phyloP scores from a whole-genome alignment of 2,888 invertebrate genomes.

The Antitype chi region DNA sequence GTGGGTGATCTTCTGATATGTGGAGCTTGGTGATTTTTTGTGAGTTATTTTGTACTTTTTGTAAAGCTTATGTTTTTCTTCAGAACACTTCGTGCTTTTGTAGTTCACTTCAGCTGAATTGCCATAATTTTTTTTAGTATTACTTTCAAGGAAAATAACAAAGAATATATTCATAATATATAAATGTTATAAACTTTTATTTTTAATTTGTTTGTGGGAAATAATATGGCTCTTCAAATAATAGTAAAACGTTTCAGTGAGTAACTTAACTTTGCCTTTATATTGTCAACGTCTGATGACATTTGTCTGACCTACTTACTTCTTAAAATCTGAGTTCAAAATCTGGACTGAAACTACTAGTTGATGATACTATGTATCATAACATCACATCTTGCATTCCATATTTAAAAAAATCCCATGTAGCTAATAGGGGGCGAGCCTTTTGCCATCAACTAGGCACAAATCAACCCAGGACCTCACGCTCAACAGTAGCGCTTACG shows the following conservation, averaged over 20 bases:
- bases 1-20: conserved; percentile 69
- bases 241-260: background rate
- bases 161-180: background rate
- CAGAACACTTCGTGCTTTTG: background rate
- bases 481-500: no score
- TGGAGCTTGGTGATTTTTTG: conserved; percentile 67
- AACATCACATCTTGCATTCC: no score
- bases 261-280: background rate
- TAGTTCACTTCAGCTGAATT: background rate
- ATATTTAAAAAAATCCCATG: no score
- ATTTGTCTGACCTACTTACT: background rate
- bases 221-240: background rate
- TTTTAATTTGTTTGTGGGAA: background rate
- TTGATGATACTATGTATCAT: no score
- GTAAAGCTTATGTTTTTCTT: background rate
- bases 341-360: background rate
- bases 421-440: no score
- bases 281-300: background rate
- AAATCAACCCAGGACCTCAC: no score
- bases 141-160: background rate
- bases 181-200: background rate
- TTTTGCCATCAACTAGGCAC: no score
- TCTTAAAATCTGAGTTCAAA: background rate
- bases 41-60: conserved; percentile 54
- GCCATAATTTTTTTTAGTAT: background rate